These are phyloP conservation scores for Rhea pennata DNA, from an alignment of 2,113 vertebrate genomes.

Conservation along the genomic window DNA sequence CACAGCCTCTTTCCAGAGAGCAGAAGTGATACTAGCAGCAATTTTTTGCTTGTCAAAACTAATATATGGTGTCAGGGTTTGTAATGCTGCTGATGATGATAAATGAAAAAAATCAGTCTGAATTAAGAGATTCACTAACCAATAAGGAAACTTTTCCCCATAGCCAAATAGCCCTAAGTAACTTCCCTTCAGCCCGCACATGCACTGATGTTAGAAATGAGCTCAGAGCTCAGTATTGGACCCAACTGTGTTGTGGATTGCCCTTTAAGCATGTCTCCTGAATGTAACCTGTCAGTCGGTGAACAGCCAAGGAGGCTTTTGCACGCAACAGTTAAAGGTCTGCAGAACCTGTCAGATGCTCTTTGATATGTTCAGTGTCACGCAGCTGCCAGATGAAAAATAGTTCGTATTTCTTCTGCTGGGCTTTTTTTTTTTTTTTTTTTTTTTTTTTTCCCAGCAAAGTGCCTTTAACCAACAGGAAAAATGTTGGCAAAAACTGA, in stretches of 20 bases:
- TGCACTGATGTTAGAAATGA: fast-evolving
- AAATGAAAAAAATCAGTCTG: background rate
- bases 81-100: background rate
- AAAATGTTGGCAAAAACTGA: background rate
- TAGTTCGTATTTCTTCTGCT: background rate
- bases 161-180: background rate
- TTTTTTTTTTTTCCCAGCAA: background rate
- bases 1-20: background rate
- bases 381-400: constrained; percentile 4
- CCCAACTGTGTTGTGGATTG: fast-evolving
- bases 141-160: background rate
- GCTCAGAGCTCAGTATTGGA: fast-evolving
- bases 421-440: background rate
- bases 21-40: background rate
- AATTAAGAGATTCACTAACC: background rate
- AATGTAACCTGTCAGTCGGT: background rate
- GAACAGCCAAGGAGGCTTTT: background rate
- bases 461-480: background rate
- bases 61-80: background rate
- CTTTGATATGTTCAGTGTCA: background rate
- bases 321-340: background rate
- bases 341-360: background rate
- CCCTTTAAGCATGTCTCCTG: background rate
- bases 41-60: background rate
- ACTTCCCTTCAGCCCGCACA: fast-evolving